These are phyloP conservation scores for Pachycephus smyrnensis DNA, from an alignment of 2,888 invertebrate genomes.

Conservation along the genomic window DNA sequence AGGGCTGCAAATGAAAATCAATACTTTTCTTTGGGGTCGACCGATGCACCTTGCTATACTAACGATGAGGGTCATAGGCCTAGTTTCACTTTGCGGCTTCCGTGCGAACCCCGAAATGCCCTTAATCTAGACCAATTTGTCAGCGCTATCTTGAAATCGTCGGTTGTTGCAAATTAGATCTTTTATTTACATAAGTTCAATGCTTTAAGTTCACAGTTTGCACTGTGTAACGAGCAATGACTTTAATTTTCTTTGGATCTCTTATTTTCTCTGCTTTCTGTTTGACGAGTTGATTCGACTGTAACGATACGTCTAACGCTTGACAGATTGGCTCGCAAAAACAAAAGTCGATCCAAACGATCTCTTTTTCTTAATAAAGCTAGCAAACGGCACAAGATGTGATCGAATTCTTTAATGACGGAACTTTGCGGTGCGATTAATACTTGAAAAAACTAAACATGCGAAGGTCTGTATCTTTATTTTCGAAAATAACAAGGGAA, in stretches of 20 bases:
- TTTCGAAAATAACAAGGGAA: background rate
- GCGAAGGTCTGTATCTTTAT: background rate
- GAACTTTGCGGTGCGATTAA: background rate
- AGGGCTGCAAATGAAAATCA: slow-evolving; percentile 53
- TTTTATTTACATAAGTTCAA: background rate
- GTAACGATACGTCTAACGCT: background rate
- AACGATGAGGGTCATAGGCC: slow-evolving; percentile 39
- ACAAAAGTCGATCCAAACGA: background rate
- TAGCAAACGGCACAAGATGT: background rate
- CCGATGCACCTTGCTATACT: slow-evolving; percentile 51
- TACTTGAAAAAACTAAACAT: background rate
- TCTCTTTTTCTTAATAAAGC: background rate
- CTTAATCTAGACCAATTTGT: slow-evolving; percentile 49
- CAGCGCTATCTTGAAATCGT: slow-evolving; percentile 38
- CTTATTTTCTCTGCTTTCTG: background rate
- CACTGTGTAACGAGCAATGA: background rate
- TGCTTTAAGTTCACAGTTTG: background rate
- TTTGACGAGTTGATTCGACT: background rate
- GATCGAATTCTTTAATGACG: background rate
- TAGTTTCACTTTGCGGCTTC: slow-evolving; percentile 37
- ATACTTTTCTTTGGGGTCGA: slow-evolving; percentile 51
- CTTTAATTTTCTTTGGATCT: background rate
- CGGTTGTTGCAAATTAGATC: background rate
- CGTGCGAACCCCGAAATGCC: slow-evolving; percentile 13
- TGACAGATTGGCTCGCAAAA: background rate